Conservation (phyloP, 2,797 vertebrate species). For the Atherinosoma microstoma region DNA sequence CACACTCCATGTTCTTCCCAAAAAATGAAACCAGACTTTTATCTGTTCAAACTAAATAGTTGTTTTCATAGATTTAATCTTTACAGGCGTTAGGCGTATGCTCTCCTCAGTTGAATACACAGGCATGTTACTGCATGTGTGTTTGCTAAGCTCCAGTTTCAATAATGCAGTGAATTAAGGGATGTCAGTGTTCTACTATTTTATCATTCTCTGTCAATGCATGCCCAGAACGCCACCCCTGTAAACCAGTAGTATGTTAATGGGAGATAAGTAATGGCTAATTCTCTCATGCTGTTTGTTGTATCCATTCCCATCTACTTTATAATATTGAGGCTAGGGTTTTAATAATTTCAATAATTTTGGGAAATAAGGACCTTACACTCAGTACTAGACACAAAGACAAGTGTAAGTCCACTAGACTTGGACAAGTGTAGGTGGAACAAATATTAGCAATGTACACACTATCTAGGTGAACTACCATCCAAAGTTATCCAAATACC, state of each 20-base stretch:
- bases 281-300: neutral
- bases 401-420: neutral
- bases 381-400: too few relatives aligned
- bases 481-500: neutral
- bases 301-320: neutral
- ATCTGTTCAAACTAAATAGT: constrained; percentile 2
- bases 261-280: neutral
- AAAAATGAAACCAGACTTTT: constrained; percentile 1
- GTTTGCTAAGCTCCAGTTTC: neutral
- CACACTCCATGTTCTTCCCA: neutral
- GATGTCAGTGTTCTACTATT: neutral
- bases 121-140: constrained; percentile 18
- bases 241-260: neutral
- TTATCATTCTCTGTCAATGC: neutral
- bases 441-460: neutral
- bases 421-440: neutral
- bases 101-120: neutral
- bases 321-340: neutral
- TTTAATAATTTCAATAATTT: neutral
- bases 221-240: neutral
- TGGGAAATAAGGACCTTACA: too few relatives aligned
- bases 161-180: neutral
- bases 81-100: constrained; percentile 5
- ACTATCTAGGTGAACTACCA: neutral
- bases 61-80: constrained; percentile 14